These are phyloP conservation scores for Muscina levida DNA, from an alignment of 2,888 invertebrate species.

Conservation along the genomic window DNA sequence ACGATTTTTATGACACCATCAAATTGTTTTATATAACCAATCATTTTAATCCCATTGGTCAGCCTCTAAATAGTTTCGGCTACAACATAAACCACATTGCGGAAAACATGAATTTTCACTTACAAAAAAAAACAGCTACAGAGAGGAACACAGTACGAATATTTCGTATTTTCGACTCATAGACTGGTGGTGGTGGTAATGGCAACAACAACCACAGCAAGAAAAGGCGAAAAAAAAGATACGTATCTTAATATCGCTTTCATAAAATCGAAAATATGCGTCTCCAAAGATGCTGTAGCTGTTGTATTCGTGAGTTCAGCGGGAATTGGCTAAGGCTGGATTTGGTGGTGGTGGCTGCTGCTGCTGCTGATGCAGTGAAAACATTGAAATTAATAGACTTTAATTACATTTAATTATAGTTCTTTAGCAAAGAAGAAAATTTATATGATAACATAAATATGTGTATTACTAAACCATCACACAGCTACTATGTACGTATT, in stretches of 20 bases:
- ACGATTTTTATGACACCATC: background rate
- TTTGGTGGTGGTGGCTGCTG: background rate
- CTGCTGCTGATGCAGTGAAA: slow-evolving; percentile 40
- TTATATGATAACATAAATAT: slow-evolving; percentile 53
- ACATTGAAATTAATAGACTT: slow-evolving; percentile 64
- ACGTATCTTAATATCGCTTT: background rate
- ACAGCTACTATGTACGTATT: slow-evolving; percentile 39
- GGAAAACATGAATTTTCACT: slow-evolving; percentile 1
- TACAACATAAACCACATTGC: background rate
- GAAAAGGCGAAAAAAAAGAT: too few species aligned
- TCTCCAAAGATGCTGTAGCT: slow-evolving; percentile 5
- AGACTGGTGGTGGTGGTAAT: background rate
- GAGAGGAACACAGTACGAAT: background rate
- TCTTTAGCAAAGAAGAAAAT: slow-evolving; percentile 54
- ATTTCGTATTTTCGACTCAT: background rate
- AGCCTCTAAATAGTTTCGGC: background rate
- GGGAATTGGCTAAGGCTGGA: too few species aligned
- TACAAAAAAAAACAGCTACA: background rate
- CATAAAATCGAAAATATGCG: background rate
- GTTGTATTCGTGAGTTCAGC: too few species aligned
- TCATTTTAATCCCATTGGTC: background rate
- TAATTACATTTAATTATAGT: slow-evolving; percentile 65
- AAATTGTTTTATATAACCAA: slow-evolving; percentile 5
- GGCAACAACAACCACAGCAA: too few species aligned
- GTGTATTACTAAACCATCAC: slow-evolving; percentile 56